Evolutionary conservation across 2,888 invertebrate species (phyloP).

Genomic region (Temnothorax rugatulus): DNA sequence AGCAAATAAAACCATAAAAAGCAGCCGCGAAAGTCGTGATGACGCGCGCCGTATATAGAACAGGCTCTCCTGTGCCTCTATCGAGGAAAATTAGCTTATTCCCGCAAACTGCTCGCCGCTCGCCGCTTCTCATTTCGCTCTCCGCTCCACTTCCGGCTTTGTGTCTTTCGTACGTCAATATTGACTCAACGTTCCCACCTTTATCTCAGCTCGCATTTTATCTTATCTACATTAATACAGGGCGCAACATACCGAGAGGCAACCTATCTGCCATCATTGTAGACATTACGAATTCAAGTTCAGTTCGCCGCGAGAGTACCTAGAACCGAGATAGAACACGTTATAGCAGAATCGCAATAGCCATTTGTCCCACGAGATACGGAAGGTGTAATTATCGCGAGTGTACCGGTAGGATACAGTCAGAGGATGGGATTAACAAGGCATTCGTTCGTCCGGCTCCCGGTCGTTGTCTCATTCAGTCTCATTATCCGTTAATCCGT

Average conservation of each 20-base stretch:
- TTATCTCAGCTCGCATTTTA: constrained; percentile 19
- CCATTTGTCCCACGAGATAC: neutral
- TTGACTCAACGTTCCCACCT: neutral
- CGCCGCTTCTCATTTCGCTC: neutral
- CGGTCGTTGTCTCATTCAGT: constrained; percentile 21
- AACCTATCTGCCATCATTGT: neutral
- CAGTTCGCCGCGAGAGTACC: neutral
- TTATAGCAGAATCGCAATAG: too few species aligned
- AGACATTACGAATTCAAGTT: neutral
- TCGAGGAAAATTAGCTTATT: constrained; percentile 9
- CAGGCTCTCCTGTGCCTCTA: neutral
- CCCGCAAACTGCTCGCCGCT: neutral
- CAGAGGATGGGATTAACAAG: constrained; percentile 26
- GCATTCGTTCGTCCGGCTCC: neutral
- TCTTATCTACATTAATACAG: constrained; percentile 23
- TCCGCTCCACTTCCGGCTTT: constrained; percentile 34
- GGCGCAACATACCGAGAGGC: neutral
- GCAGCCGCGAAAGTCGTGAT: constrained; percentile 5
- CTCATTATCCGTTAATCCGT: constrained; percentile 9
- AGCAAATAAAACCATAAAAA: constrained; percentile 23
- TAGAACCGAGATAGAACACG: neutral
- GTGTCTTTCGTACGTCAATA: constrained; percentile 18
- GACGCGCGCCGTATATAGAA: neutral
- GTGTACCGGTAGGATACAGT: neutral
- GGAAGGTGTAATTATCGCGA: constrained; percentile 28